These are phyloP conservation scores for Achlya flavicornis DNA, from an alignment of 2,888 invertebrate species.

Conservation along the genomic window DNA sequence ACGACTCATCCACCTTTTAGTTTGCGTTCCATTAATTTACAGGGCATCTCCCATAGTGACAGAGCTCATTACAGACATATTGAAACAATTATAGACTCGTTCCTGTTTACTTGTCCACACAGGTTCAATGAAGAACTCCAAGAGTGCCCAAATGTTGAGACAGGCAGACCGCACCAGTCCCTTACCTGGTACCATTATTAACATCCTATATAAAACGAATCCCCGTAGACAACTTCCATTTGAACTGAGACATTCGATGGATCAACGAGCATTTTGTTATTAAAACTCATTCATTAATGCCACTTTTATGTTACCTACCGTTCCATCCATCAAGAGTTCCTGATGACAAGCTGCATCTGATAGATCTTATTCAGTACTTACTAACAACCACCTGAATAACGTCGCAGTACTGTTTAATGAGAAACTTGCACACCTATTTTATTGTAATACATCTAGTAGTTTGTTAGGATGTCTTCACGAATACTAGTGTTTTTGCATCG, in stretches of 20 bases:
- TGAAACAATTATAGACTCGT: slow-evolving; percentile 65
- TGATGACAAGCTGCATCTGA: slow-evolving; percentile 65
- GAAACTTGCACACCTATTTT: slow-evolving; percentile 39
- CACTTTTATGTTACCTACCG: slow-evolving; percentile 52
- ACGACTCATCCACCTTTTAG: slow-evolving; percentile 37
- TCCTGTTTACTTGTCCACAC: slow-evolving; percentile 81
- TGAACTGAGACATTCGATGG: slow-evolving; percentile 57
- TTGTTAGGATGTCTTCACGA: slow-evolving; percentile 33
- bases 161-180: slow-evolving; percentile 86
- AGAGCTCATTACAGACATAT: slow-evolving; percentile 45
- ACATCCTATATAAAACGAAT: slow-evolving; percentile 67
- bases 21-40: slow-evolving; percentile 41
- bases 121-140: slow-evolving; percentile 87
- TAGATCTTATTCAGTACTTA: slow-evolving; percentile 42
- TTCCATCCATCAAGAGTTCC: slow-evolving; percentile 52
- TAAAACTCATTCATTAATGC: slow-evolving; percentile 57
- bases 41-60: slow-evolving; percentile 43
- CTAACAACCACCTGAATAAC: slow-evolving; percentile 30
- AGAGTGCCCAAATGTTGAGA: slow-evolving; percentile 87
- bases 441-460: slow-evolving; percentile 28
- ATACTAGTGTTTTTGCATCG: slow-evolving; percentile 40
- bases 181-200: slow-evolving; percentile 81
- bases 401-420: slow-evolving; percentile 29
- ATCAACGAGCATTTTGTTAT: slow-evolving; percentile 62
- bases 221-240: slow-evolving; percentile 71